Conservation (phyloP, 2,888 invertebrate genomes). For the Nymphalis urticae region DNA sequence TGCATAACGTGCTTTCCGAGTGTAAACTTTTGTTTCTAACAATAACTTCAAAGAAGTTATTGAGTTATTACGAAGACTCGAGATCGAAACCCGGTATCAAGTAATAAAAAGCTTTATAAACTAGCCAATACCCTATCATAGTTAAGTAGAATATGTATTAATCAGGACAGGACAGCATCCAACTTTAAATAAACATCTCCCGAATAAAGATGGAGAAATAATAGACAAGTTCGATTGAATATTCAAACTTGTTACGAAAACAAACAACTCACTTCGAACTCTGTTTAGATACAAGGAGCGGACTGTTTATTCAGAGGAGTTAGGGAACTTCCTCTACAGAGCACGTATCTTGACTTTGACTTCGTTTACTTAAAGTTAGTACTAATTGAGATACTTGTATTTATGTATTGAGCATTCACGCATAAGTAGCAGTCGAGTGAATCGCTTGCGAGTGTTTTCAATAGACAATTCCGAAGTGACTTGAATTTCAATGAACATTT, state of each 20-base stretch:
- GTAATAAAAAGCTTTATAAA: no score
- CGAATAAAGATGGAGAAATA: neutral
- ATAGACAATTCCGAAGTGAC: no score
- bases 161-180: no score
- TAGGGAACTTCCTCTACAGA: neutral
- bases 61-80: no score
- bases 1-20: no score
- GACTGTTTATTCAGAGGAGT: neutral
- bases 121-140: no score
- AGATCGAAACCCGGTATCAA: no score
- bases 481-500: no score
- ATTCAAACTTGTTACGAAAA: neutral
- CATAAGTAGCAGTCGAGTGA: neutral
- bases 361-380: slow-evolving; percentile 1
- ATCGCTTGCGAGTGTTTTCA: no score
- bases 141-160: no score
- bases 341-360: neutral
- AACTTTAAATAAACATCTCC: neutral
- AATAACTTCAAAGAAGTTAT: no score
- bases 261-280: neutral
- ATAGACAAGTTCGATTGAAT: slow-evolving; percentile 2
- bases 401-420: neutral
- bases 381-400: neutral
- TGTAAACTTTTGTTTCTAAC: no score
- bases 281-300: neutral